These are phyloP conservation scores for Drosophila falleni DNA, from an alignment of 2,888 invertebrate genomes.

Conservation along the genomic window DNA sequence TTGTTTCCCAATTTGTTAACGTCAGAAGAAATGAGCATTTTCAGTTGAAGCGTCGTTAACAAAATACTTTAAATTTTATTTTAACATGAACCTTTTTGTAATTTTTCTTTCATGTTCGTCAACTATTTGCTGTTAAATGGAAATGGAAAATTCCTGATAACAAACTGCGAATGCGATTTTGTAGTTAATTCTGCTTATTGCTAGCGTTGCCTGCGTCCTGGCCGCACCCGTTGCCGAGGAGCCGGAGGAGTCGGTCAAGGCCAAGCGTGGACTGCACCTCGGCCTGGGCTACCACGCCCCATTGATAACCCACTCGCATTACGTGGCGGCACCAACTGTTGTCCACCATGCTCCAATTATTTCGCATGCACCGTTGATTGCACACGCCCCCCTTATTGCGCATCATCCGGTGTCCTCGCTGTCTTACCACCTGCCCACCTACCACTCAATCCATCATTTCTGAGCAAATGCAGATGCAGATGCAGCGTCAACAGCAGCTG, in stretches of 20 bases:
- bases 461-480: constrained; percentile 40
- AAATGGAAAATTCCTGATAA: constrained; percentile 10
- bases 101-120: constrained; percentile 20
- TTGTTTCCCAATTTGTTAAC: not conserved
- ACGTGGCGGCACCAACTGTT: constrained; percentile 76
- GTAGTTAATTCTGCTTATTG: constrained; percentile 71
- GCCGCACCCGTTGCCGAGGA: constrained; percentile 77
- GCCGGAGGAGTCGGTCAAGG: constrained; percentile 67
- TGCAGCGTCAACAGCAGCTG: constrained; percentile 12
- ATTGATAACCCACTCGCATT: constrained; percentile 74
- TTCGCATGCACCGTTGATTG: constrained; percentile 64
- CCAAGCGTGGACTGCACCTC: constrained; percentile 79
- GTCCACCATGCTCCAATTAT: constrained; percentile 78
- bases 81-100: not conserved
- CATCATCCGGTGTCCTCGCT: constrained; percentile 68
- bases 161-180: constrained; percentile 35
- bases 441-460: constrained; percentile 78
- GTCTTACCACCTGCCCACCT: constrained; percentile 76
- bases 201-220: constrained; percentile 60
- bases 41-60: not conserved
- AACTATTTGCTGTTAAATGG: constrained; percentile 12
- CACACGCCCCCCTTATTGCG: constrained; percentile 70
- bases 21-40: not conserved
- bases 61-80: constrained; percentile 1
- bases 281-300: constrained; percentile 83